Base-by-base conservation (phyloP, 2,113 vertebrate genomes). In the Vimba vimba region DNA sequence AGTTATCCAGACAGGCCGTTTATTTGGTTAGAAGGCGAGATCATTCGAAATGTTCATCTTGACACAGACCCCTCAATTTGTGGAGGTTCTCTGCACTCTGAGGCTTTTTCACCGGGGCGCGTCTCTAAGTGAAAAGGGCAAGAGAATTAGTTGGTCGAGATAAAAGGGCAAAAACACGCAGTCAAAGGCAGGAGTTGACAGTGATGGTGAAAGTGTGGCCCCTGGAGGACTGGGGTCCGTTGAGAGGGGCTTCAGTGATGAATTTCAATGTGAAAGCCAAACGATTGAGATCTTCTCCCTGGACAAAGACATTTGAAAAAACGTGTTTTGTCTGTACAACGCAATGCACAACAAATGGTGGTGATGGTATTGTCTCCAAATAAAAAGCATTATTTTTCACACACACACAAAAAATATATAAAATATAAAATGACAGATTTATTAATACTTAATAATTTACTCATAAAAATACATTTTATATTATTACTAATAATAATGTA, bases 131-230 rank as follows among this genome's bases (percentile, higher is more conserved):
- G 88, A 95, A 92, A 94, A 94, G 94, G 96, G 95, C 96, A 90
- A 89, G 95, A 96, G 96, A 93, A 91, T 96, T 94, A 94, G 86
- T 83, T 75, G 52, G 52, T 79, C 62, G 66, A 87, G 97, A 98
- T 98, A 98, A 98, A 99, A 99, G 98, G 97, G 97, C 98, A 99
- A 96, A 97, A 97, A 96, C 95, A 97, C 97, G 95, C 96, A 98
- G 97, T 97, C 97, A 96, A 97, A 96, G 96, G 96, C 96, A 83
- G 39, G 87, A 97, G 96, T 97, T 99, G 98, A 99, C 98, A 99
- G 98, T 96, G 97, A 97, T 97, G 96, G 97, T 96, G 93, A 95
- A 94, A 96, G 97, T 96, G 97, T 96, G 93, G 94, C 96, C 97
- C 95, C 97, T 7, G 86, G 96, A 96, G 98, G 97, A 95, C 91